Evolutionary conservation across 2,113 vertebrate genomes (phyloP).

Genomic region (Macroglossus sobrinus): DNA sequence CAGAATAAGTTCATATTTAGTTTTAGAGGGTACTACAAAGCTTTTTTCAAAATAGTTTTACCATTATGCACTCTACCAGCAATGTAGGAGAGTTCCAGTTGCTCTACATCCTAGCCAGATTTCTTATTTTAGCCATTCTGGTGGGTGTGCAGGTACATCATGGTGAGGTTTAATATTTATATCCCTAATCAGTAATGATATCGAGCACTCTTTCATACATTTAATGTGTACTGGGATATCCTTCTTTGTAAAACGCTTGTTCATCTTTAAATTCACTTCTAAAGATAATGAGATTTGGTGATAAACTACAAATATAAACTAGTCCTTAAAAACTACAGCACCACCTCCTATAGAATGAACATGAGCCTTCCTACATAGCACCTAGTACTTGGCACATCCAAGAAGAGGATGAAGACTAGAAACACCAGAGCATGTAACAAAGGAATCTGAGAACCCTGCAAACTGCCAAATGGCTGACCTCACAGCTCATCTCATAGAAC

Average conservation of each 20-base stretch:
- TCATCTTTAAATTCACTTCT: background rate
- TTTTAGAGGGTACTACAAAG: background rate
- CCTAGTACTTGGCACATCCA: background rate
- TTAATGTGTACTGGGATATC: background rate
- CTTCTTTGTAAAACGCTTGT: background rate
- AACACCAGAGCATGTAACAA: fast-evolving
- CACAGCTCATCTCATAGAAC: background rate
- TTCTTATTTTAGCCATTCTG: background rate
- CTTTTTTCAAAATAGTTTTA: background rate
- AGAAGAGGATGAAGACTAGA: background rate
- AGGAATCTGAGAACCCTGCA: background rate
- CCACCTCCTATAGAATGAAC: background rate
- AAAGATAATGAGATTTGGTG: background rate
- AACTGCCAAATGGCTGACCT: fast-evolving
- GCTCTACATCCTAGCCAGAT: background rate
- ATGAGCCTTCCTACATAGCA: fast-evolving
- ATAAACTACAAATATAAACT: background rate
- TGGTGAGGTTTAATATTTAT: background rate
- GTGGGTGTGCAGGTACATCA: background rate
- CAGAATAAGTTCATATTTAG: background rate
- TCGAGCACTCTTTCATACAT: background rate
- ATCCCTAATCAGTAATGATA: background rate
- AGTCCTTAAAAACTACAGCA: background rate
- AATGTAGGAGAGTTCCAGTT: fast-evolving
- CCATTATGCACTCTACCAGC: background rate